Evolutionary conservation across 2,797 vertebrate species (phyloP).

Genomic region (Tenualosa ilisha): DNA sequence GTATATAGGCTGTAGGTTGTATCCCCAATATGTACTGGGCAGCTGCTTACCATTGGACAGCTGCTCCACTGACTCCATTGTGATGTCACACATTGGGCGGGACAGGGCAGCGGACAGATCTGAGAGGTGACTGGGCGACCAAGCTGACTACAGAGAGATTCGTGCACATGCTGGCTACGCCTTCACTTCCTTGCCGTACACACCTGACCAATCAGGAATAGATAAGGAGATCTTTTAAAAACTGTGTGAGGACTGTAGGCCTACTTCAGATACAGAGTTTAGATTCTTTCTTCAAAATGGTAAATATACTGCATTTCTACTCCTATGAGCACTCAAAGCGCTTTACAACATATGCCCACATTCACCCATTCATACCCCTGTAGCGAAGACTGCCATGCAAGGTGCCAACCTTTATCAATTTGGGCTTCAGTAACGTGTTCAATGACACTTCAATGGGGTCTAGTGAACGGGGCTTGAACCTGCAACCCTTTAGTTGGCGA

Average conservation of each 20-base stretch:
- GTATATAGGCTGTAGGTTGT: too few relatives aligned
- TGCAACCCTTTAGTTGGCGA: too few relatives aligned
- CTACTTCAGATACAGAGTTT: background rate
- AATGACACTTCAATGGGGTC: too few relatives aligned
- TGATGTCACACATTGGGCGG: constrained; percentile 82
- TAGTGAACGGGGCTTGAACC: too few relatives aligned
- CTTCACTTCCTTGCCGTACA: constrained; percentile 64
- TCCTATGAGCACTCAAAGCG: too few relatives aligned
- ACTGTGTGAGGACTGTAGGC: background rate
- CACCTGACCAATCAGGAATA: constrained; percentile 67
- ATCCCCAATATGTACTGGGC: too few relatives aligned
- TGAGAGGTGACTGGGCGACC: constrained; percentile 67
- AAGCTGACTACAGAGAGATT: constrained; percentile 64
- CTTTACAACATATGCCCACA: too few relatives aligned
- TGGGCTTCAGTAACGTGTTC: too few relatives aligned
- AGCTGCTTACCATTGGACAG: constrained; percentile 74
- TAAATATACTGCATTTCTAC: too few relatives aligned
- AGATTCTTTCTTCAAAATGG: background rate
- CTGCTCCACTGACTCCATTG: constrained; percentile 82
- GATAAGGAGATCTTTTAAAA: background rate
- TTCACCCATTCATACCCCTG: too few relatives aligned
- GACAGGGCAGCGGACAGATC: constrained; percentile 75
- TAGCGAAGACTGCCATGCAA: too few relatives aligned
- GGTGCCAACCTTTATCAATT: too few relatives aligned
- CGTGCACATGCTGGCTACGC: constrained; percentile 59